Evolutionary conservation across 1,140 invertebrate genomes (phyloP).

Genomic region (Homarus americanus): DNA sequence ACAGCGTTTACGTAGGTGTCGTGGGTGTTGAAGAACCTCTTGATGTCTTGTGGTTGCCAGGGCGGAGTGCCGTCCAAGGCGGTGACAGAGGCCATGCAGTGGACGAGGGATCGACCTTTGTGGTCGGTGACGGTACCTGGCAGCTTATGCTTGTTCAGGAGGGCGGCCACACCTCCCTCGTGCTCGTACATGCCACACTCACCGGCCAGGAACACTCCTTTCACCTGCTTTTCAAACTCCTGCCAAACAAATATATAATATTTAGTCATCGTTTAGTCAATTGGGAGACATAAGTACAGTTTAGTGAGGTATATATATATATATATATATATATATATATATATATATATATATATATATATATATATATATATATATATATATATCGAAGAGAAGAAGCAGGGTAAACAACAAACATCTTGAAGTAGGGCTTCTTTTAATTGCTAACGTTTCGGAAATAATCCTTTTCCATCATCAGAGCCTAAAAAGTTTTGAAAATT

Average conservation of each 20-base stretch:
- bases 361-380: neutral
- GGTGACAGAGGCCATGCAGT: constrained; percentile 20
- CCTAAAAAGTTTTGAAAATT: no score
- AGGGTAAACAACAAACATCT: neutral
- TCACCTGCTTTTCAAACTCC: constrained; percentile 20
- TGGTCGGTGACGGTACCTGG: constrained; percentile 32
- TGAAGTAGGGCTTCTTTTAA: no score
- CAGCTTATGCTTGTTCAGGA: constrained; percentile 9
- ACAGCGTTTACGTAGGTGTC: constrained; percentile 32
- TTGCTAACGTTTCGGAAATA: no score
- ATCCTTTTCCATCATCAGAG: no score
- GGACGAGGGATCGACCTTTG: constrained; percentile 21
- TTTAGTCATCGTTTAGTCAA: neutral
- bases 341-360: no score
- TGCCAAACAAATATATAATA: neutral
- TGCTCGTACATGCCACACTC: constrained; percentile 49
- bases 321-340: no score
- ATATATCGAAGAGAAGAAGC: neutral
- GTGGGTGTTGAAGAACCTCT: constrained; percentile 17
- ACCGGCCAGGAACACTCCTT: constrained; percentile 26
- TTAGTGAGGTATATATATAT: neutral
- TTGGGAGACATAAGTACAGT: no score
- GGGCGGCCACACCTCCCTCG: constrained; percentile 18
- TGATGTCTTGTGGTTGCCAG: constrained; percentile 26
- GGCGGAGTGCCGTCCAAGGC: constrained; percentile 29